Base-by-base conservation (phyloP, 1,140 invertebrate genomes). In the Zelostemma sp. region DNA sequence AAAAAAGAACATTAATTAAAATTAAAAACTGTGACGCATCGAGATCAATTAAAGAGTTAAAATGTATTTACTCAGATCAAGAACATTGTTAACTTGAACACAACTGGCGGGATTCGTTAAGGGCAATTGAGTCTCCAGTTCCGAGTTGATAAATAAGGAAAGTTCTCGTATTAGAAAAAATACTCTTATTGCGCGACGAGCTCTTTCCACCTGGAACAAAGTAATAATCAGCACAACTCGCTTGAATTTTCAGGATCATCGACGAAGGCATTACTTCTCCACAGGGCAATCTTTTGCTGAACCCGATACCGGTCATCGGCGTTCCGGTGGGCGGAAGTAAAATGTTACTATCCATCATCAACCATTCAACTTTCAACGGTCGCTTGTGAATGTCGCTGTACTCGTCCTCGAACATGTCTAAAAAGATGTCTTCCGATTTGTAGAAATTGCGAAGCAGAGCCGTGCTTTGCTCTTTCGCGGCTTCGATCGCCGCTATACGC, bases 361-460 rank as follows among this genome's bases (percentile, higher is more conserved):
- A 77, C 89, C 93, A 95, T 80, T 97, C 95, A 1, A 97, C 95
- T 87, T 97, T 98, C 25, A 98, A 81, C 6, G 93, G 91, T 21
- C 91, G 88, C 77, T 93, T 95, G 74, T 91, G 89, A 89, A 98
- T 94, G 83, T 98, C 95, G 78, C 93, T 94, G 84, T 92, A 93
- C 88, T 99, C 98, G 83, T 99, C 96, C 86, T 99, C 97, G 86
- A 99, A 99, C 90, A 99, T 96, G 80, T 99, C 97, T 21, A 99
- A 86, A 86, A 99, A 99, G 68, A 99, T 97, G 78, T 99, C 97
- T 88, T 99, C 97, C 77, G 31, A 90, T 86, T 97, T 98, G 82
- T 97, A 98, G 80, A 97, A 97, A 87, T 96, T 97, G 33, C 95
- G 88, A 1, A 98, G 88, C 9, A 96, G 86, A 14, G 92, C 89